Evolutionary conservation across 2,888 invertebrate species (phyloP).

Genomic region (Entomobrya proxima): DNA sequence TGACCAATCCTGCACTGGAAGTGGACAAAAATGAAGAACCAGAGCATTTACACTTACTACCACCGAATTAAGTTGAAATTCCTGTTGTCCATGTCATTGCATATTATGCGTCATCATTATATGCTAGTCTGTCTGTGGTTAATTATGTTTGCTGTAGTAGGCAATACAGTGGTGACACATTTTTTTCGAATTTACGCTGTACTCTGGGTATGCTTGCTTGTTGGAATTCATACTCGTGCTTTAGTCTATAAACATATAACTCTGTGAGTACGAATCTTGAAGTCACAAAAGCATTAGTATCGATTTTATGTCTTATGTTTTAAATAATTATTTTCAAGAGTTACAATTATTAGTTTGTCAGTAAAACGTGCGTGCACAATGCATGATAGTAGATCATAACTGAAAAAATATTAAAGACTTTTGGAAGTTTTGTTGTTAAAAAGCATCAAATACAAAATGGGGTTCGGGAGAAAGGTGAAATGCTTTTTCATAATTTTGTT

Average conservation of each 20-base stretch:
- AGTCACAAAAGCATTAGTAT: too few species aligned
- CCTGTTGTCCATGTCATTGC: slow-evolving; percentile 34
- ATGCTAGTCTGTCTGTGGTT: slow-evolving; percentile 35
- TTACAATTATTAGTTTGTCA: too few species aligned
- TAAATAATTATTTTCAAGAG: too few species aligned
- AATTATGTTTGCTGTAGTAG: slow-evolving; percentile 28
- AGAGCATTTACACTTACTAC: background rate
- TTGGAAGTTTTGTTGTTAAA: background rate
- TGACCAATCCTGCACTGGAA: background rate
- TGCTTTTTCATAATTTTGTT: background rate
- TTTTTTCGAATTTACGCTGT: background rate
- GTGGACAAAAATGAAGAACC: background rate
- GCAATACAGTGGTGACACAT: slow-evolving; percentile 34
- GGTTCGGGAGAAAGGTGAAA: slow-evolving; percentile 41
- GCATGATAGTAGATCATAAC: too few species aligned
- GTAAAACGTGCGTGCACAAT: too few species aligned
- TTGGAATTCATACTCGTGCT: too few species aligned
- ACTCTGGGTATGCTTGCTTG: background rate
- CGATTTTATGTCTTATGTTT: too few species aligned
- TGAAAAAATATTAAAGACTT: too few species aligned
- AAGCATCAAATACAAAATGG: slow-evolving; percentile 17
- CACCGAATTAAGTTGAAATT: slow-evolving; percentile 45
- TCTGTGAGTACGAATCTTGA: too few species aligned
- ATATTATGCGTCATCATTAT: slow-evolving; percentile 41
- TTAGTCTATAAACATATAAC: too few species aligned